Percentiles rank a stretch among this genome's conserved stretches.
Evolutionary conservation across 2,113 vertebrate genomes (phyloP).

Genomic region (Tamias sibiricus): DNA sequence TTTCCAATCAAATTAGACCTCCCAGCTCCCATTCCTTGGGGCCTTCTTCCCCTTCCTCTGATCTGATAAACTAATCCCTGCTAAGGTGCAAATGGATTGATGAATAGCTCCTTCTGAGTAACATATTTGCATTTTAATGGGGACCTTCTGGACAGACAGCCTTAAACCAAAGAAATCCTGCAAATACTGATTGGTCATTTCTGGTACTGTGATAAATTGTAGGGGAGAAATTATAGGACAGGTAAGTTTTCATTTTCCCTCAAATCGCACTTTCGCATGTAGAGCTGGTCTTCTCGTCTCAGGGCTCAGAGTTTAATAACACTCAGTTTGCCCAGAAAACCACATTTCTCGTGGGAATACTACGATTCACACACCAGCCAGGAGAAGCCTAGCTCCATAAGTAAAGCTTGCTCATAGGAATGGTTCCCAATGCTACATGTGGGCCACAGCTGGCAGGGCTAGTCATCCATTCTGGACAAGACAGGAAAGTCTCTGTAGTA

Average conservation of each 20-base stretch:
- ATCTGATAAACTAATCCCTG: conserved; percentile 75
- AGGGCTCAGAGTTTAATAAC: conserved; percentile 16
- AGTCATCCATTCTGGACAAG: background rate
- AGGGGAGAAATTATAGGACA: background rate
- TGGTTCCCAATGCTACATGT: background rate
- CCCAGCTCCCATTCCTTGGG: conserved; percentile 49
- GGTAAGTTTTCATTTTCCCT: conserved; percentile 2
- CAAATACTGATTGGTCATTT: conserved; percentile 32
- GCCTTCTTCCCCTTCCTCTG: conserved; percentile 45
- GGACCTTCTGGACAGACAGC: conserved; percentile 47
- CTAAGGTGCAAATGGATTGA: conserved; percentile 57
- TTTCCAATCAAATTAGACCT: conserved; percentile 57
- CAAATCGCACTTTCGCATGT: background rate
- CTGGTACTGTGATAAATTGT: background rate
- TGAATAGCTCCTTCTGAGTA: conserved; percentile 56
- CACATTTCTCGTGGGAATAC: background rate
- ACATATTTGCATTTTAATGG: conserved; percentile 77
- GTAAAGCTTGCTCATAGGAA: background rate
- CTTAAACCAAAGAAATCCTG: conserved; percentile 53
- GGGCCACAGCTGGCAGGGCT: background rate
- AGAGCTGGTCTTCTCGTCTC: background rate
- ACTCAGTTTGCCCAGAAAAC: background rate
- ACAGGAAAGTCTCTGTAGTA: background rate
- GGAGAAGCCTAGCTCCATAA: background rate
- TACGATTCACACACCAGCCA: background rate